Evolutionary conservation across 2,797 vertebrate genomes (phyloP).

Genomic region (Ispidina picta): DNA sequence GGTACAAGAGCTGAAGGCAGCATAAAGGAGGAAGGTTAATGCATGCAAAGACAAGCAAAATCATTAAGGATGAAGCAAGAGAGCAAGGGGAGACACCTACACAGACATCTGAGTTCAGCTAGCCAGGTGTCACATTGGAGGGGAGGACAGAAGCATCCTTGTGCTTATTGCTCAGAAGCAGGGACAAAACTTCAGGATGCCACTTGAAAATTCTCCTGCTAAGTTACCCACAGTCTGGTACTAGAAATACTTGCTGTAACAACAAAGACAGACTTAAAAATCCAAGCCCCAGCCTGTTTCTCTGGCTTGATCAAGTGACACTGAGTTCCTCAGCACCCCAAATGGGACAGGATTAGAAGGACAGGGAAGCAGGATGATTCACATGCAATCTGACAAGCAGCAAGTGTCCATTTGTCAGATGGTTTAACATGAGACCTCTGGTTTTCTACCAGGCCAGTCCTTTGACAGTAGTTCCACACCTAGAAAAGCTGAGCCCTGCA

Average conservation of each 20-base stretch:
- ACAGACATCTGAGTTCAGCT: background rate
- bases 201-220: background rate
- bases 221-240: background rate
- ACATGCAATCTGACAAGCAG: background rate
- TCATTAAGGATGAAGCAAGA: constrained; percentile 14
- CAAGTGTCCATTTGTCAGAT: background rate
- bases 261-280: background rate
- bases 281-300: background rate
- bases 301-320: background rate
- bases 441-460: background rate
- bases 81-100: background rate
- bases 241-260: background rate
- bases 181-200: background rate
- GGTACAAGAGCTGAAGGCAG: constrained; percentile 2
- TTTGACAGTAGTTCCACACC: background rate
- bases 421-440: background rate
- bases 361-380: background rate
- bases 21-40: constrained; percentile 21
- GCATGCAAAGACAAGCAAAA: constrained; percentile 23
- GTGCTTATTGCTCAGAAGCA: background rate
- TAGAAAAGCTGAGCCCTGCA: background rate
- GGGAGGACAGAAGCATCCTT: background rate
- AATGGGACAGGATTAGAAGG: background rate
- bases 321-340: background rate
- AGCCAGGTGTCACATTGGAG: background rate